Percentiles rank a stretch among this genome's conserved stretches.
phyloP scores from a whole-genome alignment of 2,888 invertebrate species.

The Drosophila lacicola region DNA sequence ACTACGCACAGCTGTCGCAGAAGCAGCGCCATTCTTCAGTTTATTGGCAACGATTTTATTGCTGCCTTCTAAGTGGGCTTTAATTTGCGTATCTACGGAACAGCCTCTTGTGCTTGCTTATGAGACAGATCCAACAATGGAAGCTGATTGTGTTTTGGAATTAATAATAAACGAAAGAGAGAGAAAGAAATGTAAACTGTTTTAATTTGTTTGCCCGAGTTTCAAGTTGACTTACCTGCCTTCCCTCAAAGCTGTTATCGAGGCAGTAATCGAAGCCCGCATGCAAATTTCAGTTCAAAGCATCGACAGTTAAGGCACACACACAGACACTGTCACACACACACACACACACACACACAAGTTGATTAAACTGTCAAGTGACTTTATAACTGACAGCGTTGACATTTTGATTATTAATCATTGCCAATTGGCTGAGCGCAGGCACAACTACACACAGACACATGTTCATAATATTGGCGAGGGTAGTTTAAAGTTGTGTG shows the following conservation, averaged over 20 bases:
- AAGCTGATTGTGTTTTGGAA: conserved; percentile 8
- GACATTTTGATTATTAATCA: conserved; percentile 81
- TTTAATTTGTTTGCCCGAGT: conserved; percentile 55
- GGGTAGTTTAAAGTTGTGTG: conserved; percentile 14
- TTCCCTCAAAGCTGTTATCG: background rate
- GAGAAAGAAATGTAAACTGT: conserved; percentile 29
- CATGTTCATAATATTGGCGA: conserved; percentile 7
- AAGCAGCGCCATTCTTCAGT: conserved; percentile 12
- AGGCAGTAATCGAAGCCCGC: conserved; percentile 30
- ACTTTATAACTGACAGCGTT: conserved; percentile 75
- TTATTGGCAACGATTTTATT: conserved; percentile 45
- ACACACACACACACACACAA: conserved; percentile 32
- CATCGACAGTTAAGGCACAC: conserved; percentile 42
- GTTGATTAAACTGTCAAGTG: conserved; percentile 81
- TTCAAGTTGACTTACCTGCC: conserved; percentile 28
- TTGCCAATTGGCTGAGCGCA: conserved; percentile 64
- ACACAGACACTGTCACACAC: conserved; percentile 27
- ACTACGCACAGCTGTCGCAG: conserved; percentile 60
- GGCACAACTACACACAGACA: conserved; percentile 22
- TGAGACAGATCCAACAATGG: conserved; percentile 1
- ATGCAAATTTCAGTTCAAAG: conserved; percentile 48
- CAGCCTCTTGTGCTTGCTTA: background rate
- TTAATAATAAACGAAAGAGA: background rate
- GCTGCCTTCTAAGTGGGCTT: conserved; percentile 21
- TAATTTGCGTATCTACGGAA: conserved; percentile 45